Base-by-base conservation (phyloP, 2,797 vertebrate species). In the Lutjanus argentimaculatus region DNA sequence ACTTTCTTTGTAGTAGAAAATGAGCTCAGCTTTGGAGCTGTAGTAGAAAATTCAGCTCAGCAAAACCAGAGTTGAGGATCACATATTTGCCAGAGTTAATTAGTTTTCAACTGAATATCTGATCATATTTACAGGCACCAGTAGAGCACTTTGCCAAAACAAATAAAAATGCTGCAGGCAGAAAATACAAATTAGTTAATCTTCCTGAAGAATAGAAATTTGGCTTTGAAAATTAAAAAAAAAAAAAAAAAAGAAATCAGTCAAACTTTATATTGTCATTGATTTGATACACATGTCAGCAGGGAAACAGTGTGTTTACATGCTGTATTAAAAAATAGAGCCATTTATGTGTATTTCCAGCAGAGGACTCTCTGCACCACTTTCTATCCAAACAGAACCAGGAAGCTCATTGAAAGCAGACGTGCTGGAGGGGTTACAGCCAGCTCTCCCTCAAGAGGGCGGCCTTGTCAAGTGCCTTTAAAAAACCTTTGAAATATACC, bases 311-410 rank as follows among this genome's bases (percentile, higher is more conserved):
- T 43, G 22, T 64, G 45, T 65, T 56, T 52, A 25, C 57, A 45
- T 69, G 55, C 61, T 73, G 58, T 51, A 16, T 61, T 56, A 30
- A 72, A 61, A 30, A 55, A 21, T 8, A 73, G 9, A 67, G n/a
- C 11, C 25, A 11, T 62, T 57, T 12, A 4, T 16, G 49, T 69
- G n/a, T 30, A 8, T 76, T n/a, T 74, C 93, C 95, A 91, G 91
- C 87, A 95, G 94, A 93, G 93, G 93, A 82, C 92, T 79, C 90
- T 71, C 43, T 83, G 85, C 80, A 80, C 87, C 90, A 77, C 76
- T 77, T 48, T 84, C 70, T 72, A 36, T 63, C 62, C 45, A 0
- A 42, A 55, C 11, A 45, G 59, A 42, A 57, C 17, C 61, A 77
- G 67, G 71, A 42, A 49, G 65, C 67, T 53, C 63, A 74, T 58